These are phyloP conservation scores for Thera obeliscata DNA, from an alignment of 2,888 invertebrate species.

Conservation along the genomic window DNA sequence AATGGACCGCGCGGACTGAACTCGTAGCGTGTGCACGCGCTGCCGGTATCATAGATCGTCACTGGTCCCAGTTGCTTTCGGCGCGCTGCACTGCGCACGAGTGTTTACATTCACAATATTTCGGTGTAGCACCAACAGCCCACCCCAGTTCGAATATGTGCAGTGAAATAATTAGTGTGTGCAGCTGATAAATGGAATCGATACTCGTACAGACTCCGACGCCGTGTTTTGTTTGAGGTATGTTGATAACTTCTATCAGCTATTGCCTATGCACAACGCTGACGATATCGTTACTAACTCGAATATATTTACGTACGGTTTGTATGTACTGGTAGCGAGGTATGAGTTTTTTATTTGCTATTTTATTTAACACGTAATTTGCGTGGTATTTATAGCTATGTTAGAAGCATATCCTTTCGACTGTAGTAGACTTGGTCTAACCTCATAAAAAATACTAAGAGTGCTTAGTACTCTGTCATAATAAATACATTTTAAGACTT, in stretches of 20 bases:
- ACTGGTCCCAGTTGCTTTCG: conserved; percentile 81
- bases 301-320: conserved; percentile 11
- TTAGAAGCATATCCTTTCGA: neutral
- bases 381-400: neutral
- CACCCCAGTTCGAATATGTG: conserved; percentile 48
- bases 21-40: conserved; percentile 78
- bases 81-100: conserved; percentile 80
- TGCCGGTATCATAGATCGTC: conserved; percentile 80
- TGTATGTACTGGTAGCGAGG: neutral
- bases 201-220: conserved; percentile 43
- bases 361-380: neutral
- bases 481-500: neutral
- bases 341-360: neutral
- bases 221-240: conserved; percentile 41
- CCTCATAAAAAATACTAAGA: neutral
- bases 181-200: conserved; percentile 54
- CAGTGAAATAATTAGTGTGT: conserved; percentile 41
- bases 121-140: conserved; percentile 59
- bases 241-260: conserved; percentile 30
- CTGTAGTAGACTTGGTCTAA: neutral
- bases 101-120: conserved; percentile 63
- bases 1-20: conserved; percentile 81
- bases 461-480: neutral
- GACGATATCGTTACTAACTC: conserved; percentile 23
- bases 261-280: conserved; percentile 11